Evolutionary conservation across 2,888 invertebrate genomes (phyloP), one percentile per base, ranked within the genome.

Genomic region (Dromius quadrimaculatus): DNA sequence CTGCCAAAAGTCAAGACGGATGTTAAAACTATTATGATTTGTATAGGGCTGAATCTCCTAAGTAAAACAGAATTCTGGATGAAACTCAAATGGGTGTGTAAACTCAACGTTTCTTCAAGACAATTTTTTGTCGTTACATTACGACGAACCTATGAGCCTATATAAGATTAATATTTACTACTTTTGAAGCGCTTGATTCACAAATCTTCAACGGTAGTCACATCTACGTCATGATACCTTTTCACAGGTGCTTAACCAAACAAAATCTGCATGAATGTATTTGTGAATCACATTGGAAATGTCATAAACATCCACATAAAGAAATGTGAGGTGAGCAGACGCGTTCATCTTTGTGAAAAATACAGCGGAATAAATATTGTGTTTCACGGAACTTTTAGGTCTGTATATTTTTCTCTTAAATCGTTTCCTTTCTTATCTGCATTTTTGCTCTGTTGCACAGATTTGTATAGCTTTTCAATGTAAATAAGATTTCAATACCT

Each of bases 391-490:
- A 64, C 47, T 64, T 47, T 64, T 41, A 68, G 57, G 68, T 68
- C 47, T 43, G 68, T 41, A 59, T 59, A 68, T 68, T 68, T 68
- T 68, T 68, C 68, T 68, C 54, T 68, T 68, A 68, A 68, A 68
- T 68, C 68, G 68, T 59, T 68, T 68, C 41, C 68, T 68, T 68
- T 68, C 68, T 68, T 68, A 68, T 68, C 68, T 57, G 68, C 59
- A 68, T 68, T 43, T 68, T 68, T 68, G 68, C 68, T 68, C 68
- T 68, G 68, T 68, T 68, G 68, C 68, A 68, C 68, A 68, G 68
- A 68, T 68, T 68, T 68, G 59, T 68, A 68, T 68, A 68, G 68
- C 68, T 68, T 68, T 68, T 68, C 68, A 68, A 68, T 68, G 68
- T 38, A 68, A 68, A 68, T 68, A 68, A 57, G 68, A 68, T 68